phyloP scores from a whole-genome alignment of 2,888 invertebrate species.

The Panorpa germanica region DNA sequence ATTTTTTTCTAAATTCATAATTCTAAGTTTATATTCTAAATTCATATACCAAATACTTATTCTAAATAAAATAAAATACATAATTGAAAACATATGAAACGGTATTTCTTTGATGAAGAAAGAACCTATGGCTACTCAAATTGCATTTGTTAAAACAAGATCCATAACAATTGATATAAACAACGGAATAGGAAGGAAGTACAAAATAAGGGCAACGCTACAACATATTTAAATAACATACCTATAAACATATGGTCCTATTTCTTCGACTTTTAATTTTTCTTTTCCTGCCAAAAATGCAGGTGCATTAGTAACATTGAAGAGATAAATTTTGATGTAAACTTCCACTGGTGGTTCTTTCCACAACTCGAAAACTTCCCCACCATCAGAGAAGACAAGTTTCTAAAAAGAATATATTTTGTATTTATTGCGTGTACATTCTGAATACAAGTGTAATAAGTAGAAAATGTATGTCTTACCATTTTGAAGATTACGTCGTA shows the following conservation, averaged over 20 bases:
- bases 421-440: neutral
- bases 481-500: slow-evolving; percentile 55
- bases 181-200: neutral
- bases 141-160: no score
- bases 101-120: no score
- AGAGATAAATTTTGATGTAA: slow-evolving; percentile 57
- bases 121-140: no score
- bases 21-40: no score
- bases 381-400: slow-evolving; percentile 47
- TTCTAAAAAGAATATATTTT: slow-evolving; percentile 33
- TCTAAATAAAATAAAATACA: no score
- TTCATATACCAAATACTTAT: no score
- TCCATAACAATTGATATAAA: no score
- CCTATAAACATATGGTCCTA: slow-evolving; percentile 83
- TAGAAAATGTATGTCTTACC: slow-evolving; percentile 29
- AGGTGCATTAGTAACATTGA: slow-evolving; percentile 68
- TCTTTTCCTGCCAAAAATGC: slow-evolving; percentile 53
- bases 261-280: slow-evolving; percentile 52
- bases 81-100: no score
- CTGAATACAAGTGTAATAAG: neutral
- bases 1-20: no score
- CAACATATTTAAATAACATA: slow-evolving; percentile 24
- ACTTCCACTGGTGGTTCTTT: slow-evolving; percentile 60
- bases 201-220: neutral
- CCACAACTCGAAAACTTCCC: slow-evolving; percentile 74